Evolutionary conservation across 2,888 invertebrate genomes (phyloP), one percentile per base, ranked within the genome.

Genomic region (Proisotoma minuta): DNA sequence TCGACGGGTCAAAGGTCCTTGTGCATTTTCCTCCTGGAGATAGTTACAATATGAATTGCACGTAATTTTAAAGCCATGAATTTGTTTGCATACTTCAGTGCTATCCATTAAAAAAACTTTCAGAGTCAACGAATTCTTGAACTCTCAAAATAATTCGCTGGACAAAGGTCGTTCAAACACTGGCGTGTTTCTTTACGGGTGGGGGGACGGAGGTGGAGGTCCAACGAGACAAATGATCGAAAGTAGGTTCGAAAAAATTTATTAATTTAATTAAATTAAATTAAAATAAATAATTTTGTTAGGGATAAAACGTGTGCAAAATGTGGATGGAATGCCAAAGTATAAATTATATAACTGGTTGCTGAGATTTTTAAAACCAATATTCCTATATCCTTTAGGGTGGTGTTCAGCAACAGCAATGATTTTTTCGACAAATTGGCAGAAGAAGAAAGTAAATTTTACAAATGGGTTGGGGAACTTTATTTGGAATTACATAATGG

Each of bases 401-500:
- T 76, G 4, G 51, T 71, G 4, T 65, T 72, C 58, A 72, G 69
- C 53, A 72, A 74, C 27, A 75, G 79, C 72, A 69, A 75, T 23
- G 66, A 70, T 4, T 75, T 77, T 59, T 77, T 75, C 57, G 65
- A 68, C 1, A 61, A 63, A 23, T 60, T 77, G 47, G 74, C 74
- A 59, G 74, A 75, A 49, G 76, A 77, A 15, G 57, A 59, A 2
- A 61, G 72, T 15, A 78, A 78, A 43, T 73, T 82, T 59, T 79
- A 78, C 72, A 75, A 75, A 24, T 82, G 81, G 81, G 75, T 75
- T 18, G 82, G 82, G 1, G 82, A 82, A 73, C 75, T 82, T 22
- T 82, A 79, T 73, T 73, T 82, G 58, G 82, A 82, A 66, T 72
- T 82, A n/a, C 82, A 82, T 72, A 81, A 82, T 74, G 82, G 79